Conservation (phyloP, 2,888 invertebrate species). For the Yponomeuta evonymella region DNA sequence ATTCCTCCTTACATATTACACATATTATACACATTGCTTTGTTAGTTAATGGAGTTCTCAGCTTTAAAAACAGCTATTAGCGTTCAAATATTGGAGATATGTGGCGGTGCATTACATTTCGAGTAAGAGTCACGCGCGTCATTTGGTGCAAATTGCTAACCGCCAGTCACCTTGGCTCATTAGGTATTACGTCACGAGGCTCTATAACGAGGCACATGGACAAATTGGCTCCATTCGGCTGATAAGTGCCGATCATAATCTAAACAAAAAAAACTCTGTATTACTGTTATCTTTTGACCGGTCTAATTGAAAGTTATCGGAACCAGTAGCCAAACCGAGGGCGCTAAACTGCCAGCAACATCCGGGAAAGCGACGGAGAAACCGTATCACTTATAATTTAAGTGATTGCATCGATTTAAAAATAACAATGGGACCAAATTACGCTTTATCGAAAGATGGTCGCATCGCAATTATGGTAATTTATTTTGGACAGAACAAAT, state of each 20-base stretch:
- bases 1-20: background rate
- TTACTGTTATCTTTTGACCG: background rate
- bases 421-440: slow-evolving; percentile 11
- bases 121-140: slow-evolving; percentile 6
- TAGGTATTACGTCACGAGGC: slow-evolving; percentile 31
- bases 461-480: slow-evolving; percentile 21
- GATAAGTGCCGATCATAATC: background rate
- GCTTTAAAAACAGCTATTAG: background rate
- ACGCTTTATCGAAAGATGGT: slow-evolving; percentile 16
- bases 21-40: background rate
- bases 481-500: background rate
- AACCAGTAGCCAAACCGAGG: slow-evolving; percentile 35
- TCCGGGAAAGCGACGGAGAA: slow-evolving; percentile 56
- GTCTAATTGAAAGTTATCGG: background rate
- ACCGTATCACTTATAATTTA: slow-evolving; percentile 23
- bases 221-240: slow-evolving; percentile 24
- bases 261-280: background rate
- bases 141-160: slow-evolving; percentile 21
- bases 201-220: slow-evolving; percentile 35
- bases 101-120: background rate
- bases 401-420: slow-evolving; percentile 13
- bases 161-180: slow-evolving; percentile 37
- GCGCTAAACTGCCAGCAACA: slow-evolving; percentile 42
- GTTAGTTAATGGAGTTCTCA: background rate
- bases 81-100: background rate